Conservation (phyloP, 2,797 vertebrate genomes). For the Gallinago nigripennis region DNA sequence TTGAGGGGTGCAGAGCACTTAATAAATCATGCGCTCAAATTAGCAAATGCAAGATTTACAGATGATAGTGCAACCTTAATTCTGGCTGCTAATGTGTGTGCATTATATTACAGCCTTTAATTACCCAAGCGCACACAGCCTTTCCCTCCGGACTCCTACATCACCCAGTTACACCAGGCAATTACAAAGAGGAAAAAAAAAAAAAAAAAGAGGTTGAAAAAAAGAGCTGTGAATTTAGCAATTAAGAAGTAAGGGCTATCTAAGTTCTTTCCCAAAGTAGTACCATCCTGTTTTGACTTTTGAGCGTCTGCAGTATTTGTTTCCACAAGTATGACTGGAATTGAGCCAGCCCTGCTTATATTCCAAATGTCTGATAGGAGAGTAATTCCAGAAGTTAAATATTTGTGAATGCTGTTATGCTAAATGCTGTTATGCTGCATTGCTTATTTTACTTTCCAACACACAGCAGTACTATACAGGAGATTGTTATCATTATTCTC, state of each 20-base stretch:
- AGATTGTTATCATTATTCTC: background rate
- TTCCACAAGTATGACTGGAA: background rate
- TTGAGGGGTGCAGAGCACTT: background rate
- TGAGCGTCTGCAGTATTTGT: rapidly evolving
- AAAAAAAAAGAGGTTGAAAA: background rate
- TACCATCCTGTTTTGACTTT: background rate
- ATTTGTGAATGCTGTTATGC: background rate
- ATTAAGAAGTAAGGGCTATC: background rate
- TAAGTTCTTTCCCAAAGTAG: background rate
- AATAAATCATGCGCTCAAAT: background rate
- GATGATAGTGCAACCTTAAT: background rate
- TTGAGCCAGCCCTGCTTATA: background rate
- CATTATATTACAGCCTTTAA: background rate
- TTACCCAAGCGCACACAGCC: background rate
- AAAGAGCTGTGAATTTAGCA: background rate
- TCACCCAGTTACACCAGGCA: background rate
- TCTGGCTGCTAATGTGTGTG: background rate
- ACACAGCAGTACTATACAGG: background rate
- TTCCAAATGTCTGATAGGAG: background rate
- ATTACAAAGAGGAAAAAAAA: background rate
- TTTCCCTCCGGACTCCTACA: background rate
- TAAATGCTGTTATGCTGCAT: background rate
- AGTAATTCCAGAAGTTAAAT: background rate
- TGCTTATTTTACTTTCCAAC: background rate
- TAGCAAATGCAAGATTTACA: background rate